Percentiles rank a stretch among this genome's conserved stretches.
These are phyloP conservation scores for Saguinus midas DNA, from an alignment of 2,113 vertebrate genomes.

Conservation along the genomic window DNA sequence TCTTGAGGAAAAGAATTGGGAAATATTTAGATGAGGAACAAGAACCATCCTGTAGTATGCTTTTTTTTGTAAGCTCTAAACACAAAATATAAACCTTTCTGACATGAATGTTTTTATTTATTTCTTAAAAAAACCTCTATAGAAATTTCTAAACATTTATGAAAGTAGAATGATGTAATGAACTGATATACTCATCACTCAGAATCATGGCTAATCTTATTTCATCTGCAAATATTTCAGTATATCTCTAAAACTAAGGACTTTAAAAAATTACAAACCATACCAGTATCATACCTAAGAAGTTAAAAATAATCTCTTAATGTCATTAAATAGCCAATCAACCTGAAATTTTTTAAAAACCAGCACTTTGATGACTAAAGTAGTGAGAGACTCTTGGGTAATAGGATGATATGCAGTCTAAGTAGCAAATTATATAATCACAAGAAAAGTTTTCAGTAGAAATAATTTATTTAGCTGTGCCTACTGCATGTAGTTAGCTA, in stretches of 20 bases:
- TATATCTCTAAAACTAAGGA: neutral
- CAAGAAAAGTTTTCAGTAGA: neutral
- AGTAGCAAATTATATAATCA: neutral
- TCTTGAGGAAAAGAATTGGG: neutral
- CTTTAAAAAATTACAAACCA: neutral
- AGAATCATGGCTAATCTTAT: neutral
- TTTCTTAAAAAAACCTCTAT: neutral
- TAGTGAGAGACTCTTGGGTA: neutral
- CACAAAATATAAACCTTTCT: neutral
- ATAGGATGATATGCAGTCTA: neutral
- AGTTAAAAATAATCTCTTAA: neutral
- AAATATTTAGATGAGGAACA: slow-evolving; percentile 15
- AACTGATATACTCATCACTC: neutral
- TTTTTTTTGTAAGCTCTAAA: neutral
- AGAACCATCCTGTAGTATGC: neutral
- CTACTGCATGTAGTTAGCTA: neutral
- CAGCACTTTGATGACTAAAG: neutral
- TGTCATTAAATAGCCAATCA: neutral
- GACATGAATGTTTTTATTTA: slow-evolving; percentile 8
- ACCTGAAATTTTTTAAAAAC: neutral
- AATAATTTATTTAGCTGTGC: neutral
- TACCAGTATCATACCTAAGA: neutral
- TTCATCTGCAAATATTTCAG: neutral
- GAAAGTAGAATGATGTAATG: neutral
- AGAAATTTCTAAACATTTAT: neutral